These are phyloP conservation scores for Karalla daura DNA, from an alignment of 2,797 vertebrate genomes.

Conservation along the genomic window DNA sequence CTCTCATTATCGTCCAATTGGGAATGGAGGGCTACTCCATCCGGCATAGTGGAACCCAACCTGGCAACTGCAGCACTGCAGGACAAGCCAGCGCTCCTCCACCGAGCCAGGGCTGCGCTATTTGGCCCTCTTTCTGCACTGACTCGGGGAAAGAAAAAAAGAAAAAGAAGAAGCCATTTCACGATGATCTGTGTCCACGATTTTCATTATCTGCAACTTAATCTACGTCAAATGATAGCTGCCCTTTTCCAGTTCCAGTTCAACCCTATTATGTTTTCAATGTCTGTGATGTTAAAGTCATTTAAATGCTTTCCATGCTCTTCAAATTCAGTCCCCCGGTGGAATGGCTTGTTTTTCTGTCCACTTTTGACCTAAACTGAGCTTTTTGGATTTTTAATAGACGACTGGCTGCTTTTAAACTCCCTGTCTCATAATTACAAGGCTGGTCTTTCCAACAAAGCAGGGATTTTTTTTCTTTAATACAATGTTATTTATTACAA, in stretches of 20 bases:
- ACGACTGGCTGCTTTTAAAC: slow-evolving; percentile 7
- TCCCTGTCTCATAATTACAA: slow-evolving; percentile 1
- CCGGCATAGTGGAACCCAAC: slow-evolving; percentile 60
- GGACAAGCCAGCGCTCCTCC: slow-evolving; percentile 51
- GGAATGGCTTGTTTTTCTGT: not conserved
- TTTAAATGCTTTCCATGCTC: slow-evolving; percentile 22
- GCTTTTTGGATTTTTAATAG: slow-evolving; percentile 1
- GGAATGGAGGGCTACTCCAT: slow-evolving; percentile 64
- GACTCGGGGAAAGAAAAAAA: slow-evolving; percentile 30
- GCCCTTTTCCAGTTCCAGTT: slow-evolving; percentile 40
- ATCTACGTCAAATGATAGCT: slow-evolving; percentile 44
- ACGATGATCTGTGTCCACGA: slow-evolving; percentile 42
- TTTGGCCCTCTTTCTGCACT: slow-evolving; percentile 15
- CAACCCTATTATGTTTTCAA: slow-evolving; percentile 32
- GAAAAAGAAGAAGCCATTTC: slow-evolving; percentile 52
- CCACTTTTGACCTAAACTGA: not conserved
- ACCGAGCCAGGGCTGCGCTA: slow-evolving; percentile 45
- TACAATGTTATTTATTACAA: not conserved
- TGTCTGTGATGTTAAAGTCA: slow-evolving; percentile 7
- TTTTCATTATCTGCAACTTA: slow-evolving; percentile 52
- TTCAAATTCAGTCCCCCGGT: not conserved
- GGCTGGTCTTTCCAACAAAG: slow-evolving; percentile 2
- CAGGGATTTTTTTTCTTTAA: too few species aligned
- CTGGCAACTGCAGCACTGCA: slow-evolving; percentile 61
- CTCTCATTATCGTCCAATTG: slow-evolving; percentile 80